These are phyloP conservation scores for Apamea anceps DNA, from an alignment of 2,888 invertebrate species.

Conservation along the genomic window DNA sequence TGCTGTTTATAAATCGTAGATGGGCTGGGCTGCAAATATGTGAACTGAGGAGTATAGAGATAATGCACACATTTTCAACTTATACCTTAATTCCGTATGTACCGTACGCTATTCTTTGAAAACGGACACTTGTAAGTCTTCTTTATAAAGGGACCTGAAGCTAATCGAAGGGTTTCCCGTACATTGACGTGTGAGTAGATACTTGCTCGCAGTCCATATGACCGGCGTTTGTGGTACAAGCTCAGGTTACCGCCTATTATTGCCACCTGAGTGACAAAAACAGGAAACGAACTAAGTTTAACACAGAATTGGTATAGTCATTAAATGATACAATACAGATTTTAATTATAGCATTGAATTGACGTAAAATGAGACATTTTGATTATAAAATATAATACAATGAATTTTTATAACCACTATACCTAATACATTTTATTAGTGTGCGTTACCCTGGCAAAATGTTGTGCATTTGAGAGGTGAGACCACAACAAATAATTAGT, in stretches of 20 bases:
- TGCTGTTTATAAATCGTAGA: slow-evolving; percentile 26
- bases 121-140: slow-evolving; percentile 77
- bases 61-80: not conserved
- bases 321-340: not conserved
- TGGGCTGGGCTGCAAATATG: slow-evolving; percentile 20
- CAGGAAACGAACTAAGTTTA: slow-evolving; percentile 36
- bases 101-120: slow-evolving; percentile 44
- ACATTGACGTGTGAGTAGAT: slow-evolving; percentile 69
- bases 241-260: slow-evolving; percentile 70
- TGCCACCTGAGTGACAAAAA: slow-evolving; percentile 54
- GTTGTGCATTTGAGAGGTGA: too few species aligned
- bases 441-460: too few species aligned
- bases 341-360: slow-evolving; percentile 8
- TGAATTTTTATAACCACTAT: not conserved
- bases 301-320: slow-evolving; percentile 7
- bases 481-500: too few species aligned
- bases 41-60: slow-evolving; percentile 1
- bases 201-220: slow-evolving; percentile 63
- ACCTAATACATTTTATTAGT: not conserved
- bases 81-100: not conserved
- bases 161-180: slow-evolving; percentile 84
- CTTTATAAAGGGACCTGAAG: slow-evolving; percentile 79
- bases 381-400: not conserved
- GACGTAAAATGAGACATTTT: not conserved
- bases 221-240: slow-evolving; percentile 65